Percentiles rank a stretch among this genome's conserved stretches.
Conservation (phyloP, 1,140 invertebrate genomes). For the Drosophila varians region DNA sequence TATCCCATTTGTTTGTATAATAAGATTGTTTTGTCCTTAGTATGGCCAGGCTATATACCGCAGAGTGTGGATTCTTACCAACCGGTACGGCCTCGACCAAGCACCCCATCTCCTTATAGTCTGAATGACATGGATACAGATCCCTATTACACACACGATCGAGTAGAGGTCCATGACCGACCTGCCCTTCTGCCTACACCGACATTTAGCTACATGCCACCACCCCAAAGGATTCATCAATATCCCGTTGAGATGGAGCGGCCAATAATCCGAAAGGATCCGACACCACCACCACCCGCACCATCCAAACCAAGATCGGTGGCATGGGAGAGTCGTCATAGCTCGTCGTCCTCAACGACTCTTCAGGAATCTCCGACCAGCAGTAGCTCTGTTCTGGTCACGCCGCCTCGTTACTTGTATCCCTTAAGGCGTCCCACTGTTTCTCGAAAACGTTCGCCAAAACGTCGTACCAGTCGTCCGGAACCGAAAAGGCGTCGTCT, state of each 20-base stretch:
- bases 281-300: no score
- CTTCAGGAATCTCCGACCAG: background rate
- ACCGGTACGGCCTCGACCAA: background rate
- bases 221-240: background rate
- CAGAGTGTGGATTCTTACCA: background rate
- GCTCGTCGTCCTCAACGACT: background rate
- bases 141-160: conserved; percentile 30
- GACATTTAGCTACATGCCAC: background rate
- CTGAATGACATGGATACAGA: conserved; percentile 19
- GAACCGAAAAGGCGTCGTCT: conserved; percentile 5
- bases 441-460: background rate
- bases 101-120: background rate
- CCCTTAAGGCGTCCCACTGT: background rate
- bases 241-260: background rate
- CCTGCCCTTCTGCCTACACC: conserved; percentile 24
- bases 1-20: background rate
- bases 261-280: background rate
- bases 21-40: background rate
- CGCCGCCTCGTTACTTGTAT: background rate
- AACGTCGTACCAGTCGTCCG: background rate
- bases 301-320: background rate
- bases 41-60: background rate
- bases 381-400: background rate
- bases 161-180: background rate
- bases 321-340: background rate